Conservation (phyloP, 2,888 invertebrate species). For the Drosophila nr. perissopoda region DNA sequence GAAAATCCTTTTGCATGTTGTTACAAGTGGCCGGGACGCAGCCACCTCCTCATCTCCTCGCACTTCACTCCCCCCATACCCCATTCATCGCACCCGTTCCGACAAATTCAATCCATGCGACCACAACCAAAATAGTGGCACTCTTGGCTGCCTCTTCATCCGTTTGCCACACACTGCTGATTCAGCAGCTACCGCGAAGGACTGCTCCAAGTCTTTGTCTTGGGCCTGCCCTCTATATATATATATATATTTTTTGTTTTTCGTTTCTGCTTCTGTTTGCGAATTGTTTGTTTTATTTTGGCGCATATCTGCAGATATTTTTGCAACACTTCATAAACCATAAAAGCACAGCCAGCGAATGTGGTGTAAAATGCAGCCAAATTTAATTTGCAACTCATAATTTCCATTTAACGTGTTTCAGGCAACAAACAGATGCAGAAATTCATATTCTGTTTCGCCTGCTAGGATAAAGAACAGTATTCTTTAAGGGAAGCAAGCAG, state of each 20-base stretch:
- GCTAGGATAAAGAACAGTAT: not conserved
- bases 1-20: conserved; percentile 80
- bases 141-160: conserved; percentile 57
- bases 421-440: conserved; percentile 52
- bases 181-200: conserved; percentile 49
- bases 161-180: conserved; percentile 63
- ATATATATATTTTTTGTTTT: conserved; percentile 35
- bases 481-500: not conserved
- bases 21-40: conserved; percentile 65
- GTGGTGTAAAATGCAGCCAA: conserved; percentile 66
- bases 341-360: conserved; percentile 60
- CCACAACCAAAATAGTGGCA: conserved; percentile 61
- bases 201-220: conserved; percentile 24
- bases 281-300: conserved; percentile 52
- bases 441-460: conserved; percentile 4
- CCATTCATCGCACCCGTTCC: not conserved
- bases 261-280: not conserved
- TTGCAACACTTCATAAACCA: conserved; percentile 77
- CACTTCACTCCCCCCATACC: too few species aligned
- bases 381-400: conserved; percentile 76
- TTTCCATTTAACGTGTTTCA: conserved; percentile 53
- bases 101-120: conserved; percentile 45
- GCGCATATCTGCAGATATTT: conserved; percentile 69
- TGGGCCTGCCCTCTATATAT: not conserved
- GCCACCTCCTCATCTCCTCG: not conserved